A percentile compares a stretch with the other conserved stretches of the same genome.
Evolutionary conservation across 2,113 vertebrate species (phyloP).

Genomic region (Sula dactylatra): DNA sequence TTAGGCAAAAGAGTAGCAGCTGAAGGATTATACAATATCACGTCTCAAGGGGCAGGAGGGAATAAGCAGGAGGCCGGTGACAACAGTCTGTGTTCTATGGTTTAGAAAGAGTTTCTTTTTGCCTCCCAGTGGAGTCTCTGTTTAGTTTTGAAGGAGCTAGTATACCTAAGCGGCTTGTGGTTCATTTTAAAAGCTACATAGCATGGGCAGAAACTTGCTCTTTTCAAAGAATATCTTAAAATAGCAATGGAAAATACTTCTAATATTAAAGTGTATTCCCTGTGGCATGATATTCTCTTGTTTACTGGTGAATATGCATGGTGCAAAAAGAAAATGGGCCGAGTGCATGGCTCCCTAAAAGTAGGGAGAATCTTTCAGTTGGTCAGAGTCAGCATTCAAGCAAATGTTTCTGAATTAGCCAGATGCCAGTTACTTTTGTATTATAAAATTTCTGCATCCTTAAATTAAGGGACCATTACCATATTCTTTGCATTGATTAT

Average conservation of each 20-base stretch:
- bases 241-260: not conserved
- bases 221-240: not conserved
- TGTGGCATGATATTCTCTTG: not conserved
- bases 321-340: not conserved
- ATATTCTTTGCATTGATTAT: not conserved
- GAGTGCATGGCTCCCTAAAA: not conserved
- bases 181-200: not conserved
- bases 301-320: not conserved
- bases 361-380: not conserved
- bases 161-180: not conserved
- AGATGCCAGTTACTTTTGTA: not conserved
- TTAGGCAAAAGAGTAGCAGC: not conserved
- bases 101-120: not conserved
- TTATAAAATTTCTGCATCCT: not conserved
- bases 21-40: not conserved
- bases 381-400: not conserved
- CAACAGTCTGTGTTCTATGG: not conserved
- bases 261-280: not conserved
- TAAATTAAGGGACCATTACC: not conserved
- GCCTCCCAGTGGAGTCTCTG: not conserved
- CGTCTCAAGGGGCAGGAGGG: not conserved
- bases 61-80: not conserved
- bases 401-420: not conserved
- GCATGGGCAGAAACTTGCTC: not conserved
- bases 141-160: not conserved